phyloP scores from a whole-genome alignment of 2,888 invertebrate genomes.

The Agapostemon virescens region DNA sequence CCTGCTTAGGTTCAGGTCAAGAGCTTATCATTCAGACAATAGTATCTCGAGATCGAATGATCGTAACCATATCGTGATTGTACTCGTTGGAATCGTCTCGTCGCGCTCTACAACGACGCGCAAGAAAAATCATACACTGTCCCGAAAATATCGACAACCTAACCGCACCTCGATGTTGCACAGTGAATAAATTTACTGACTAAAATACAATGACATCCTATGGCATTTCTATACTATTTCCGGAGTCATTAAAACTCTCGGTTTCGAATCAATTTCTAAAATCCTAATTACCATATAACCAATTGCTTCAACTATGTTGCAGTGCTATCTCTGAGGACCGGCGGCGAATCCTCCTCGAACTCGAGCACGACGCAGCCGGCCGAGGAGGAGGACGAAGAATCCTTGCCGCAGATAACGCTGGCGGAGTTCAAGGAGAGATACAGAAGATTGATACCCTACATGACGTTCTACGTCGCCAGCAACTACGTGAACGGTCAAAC shows the following conservation, averaged over 20 bases:
- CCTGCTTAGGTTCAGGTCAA: not conserved
- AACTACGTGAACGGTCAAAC: conserved; percentile 82
- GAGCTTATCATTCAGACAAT: not conserved
- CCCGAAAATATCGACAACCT: no score
- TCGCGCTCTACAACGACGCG: not conserved
- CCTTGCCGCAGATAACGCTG: conserved; percentile 75
- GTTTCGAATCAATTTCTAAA: no score
- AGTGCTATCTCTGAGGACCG: conserved; percentile 64
- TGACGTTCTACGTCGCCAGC: conserved; percentile 88
- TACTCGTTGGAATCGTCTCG: not conserved
- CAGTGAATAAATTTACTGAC: no score
- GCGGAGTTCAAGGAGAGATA: conserved; percentile 85
- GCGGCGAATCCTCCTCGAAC: conserved; percentile 43
- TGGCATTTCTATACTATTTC: no score
- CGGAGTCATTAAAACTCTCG: no score
- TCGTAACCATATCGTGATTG: not conserved
- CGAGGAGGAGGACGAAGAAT: conserved; percentile 62
- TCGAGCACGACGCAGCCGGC: conserved; percentile 60
- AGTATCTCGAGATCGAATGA: not conserved
- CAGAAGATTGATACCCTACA: conserved; percentile 90
- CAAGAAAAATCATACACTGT: not conserved
- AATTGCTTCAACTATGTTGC: no score
- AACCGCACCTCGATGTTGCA: no score
- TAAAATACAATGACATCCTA: no score
- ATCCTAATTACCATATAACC: no score